A percentile compares a stretch with the other conserved stretches of the same genome.
Evolutionary conservation across 37 sponge, comb jelly and placozoan species (phyloP).

Genomic region (Axinella damicornis): DNA sequence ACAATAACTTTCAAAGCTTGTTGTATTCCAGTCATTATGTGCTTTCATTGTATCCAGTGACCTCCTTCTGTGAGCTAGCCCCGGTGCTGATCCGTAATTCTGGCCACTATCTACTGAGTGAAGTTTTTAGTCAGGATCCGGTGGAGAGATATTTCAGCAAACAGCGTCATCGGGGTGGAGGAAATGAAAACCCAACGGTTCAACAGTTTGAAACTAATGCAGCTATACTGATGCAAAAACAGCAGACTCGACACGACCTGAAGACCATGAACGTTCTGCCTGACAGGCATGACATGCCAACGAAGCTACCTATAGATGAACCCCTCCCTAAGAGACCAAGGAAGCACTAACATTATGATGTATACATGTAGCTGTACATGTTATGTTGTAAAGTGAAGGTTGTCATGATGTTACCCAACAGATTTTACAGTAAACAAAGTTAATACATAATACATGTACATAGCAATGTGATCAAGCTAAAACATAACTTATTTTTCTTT

Average conservation of each 20-base stretch:
- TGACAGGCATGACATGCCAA: neutral
- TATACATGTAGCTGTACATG: no score
- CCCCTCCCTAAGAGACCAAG: neutral
- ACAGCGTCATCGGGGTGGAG: constrained; percentile 12
- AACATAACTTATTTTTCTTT: neutral
- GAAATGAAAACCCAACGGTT: constrained; percentile 19
- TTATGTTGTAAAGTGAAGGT: no score
- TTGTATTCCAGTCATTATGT: neutral
- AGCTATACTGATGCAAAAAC: neutral
- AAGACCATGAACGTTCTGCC: constrained; percentile 18
- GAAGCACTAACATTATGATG: neutral
- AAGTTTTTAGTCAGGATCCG: constrained; percentile 24
- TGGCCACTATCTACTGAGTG: constrained; percentile 10
- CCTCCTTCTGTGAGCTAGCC: constrained; percentile 20
- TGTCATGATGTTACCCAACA: no score
- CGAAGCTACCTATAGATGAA: neutral
- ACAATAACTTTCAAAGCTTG: neutral
- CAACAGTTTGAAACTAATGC: constrained; percentile 1
- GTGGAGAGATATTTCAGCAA: neutral
- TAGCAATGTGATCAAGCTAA: neutral
- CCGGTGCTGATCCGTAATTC: neutral
- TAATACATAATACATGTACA: neutral
- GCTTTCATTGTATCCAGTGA: neutral
- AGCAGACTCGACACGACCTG: neutral
- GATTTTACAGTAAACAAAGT: constrained; percentile 3